Base-by-base conservation (phyloP, 1,140 invertebrate genomes). In the Aphidius ervi region DNA sequence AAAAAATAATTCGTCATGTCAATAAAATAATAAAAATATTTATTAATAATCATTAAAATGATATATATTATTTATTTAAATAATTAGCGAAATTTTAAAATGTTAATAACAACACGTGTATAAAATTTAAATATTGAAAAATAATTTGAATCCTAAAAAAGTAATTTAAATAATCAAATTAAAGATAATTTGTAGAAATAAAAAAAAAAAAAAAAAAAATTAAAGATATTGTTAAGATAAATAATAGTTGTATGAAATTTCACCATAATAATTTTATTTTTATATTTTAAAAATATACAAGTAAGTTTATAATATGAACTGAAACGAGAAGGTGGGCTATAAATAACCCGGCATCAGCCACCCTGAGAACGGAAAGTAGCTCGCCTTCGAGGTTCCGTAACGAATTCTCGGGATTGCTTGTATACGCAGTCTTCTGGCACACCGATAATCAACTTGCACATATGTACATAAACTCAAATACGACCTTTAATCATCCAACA, bases 351-450 rank as follows among this genome's bases (percentile, higher is more conserved):
- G 41, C 67, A 68, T 65, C 69, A 71, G 65, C 73, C 74, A 76
- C 74, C 70, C 74, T 73, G 74, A 76, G 74, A 76, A 75, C 74
- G 74, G 73, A 78, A 76, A 78, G 76, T 76, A 76, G 75, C 70
- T 77, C 71, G 75, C 74, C 75, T 77, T 77, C 71, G 66, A 66
- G 62, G 67, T 72, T 73, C 70, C 68, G 72, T 74, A 76, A 74
- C 68, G 72, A 75, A 77, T 77, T 76, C 75, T 66, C 68, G 63
- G 70, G 72, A 77, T 75, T 73, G 66, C 70, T 74, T 70, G 69
- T 71, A 31, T 31, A 31, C 23, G 23, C 23, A 31, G 23, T 31
- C 23, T 31, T 31, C 23, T 31, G 23, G 23, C 23, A 31, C 23
- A 31, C 23, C 23, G 23, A 31, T 31, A 31, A 10, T 5, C 10